These are phyloP conservation scores for Drosophila novamexicana DNA, from an alignment of 1,140 invertebrate genomes.

Conservation along the genomic window DNA sequence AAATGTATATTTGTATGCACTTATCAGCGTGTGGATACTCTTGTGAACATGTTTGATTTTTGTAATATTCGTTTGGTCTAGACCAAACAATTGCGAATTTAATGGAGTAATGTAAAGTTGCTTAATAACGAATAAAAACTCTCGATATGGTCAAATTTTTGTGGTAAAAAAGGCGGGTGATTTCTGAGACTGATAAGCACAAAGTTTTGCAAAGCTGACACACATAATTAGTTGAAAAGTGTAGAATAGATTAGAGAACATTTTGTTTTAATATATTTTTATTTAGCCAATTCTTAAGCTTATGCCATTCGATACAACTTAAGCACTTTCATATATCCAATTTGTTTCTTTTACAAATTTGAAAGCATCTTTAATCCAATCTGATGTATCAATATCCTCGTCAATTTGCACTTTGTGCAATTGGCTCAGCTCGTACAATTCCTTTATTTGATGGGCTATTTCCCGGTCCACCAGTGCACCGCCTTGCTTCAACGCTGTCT, in stretches of 20 bases:
- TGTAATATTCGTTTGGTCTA: constrained; percentile 4
- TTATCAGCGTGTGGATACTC: neutral
- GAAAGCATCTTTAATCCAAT: constrained; percentile 13
- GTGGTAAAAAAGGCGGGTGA: too few species aligned
- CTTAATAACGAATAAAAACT: neutral
- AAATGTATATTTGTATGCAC: neutral
- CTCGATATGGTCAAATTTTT: neutral
- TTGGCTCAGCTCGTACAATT: constrained; percentile 63
- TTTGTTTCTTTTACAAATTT: neutral
- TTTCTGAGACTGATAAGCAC: neutral
- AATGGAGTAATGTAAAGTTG: neutral
- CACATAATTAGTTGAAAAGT: too few species aligned
- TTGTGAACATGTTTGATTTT: neutral
- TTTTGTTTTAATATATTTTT: too few species aligned
- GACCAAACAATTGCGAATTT: neutral
- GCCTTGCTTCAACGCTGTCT: constrained; percentile 35
- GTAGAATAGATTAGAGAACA: too few species aligned
- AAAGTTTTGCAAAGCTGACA: too few species aligned
- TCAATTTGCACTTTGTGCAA: constrained; percentile 57
- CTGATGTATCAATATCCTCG: constrained; percentile 46
- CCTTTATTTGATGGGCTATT: constrained; percentile 65
- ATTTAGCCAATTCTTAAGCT: too few species aligned
- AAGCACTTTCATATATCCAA: neutral
- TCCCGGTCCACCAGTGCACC: constrained; percentile 68
- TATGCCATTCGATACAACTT: neutral